Evolutionary conservation across 2,113 vertebrate genomes (phyloP).

Genomic region (Pterophyllum scalare): DNA sequence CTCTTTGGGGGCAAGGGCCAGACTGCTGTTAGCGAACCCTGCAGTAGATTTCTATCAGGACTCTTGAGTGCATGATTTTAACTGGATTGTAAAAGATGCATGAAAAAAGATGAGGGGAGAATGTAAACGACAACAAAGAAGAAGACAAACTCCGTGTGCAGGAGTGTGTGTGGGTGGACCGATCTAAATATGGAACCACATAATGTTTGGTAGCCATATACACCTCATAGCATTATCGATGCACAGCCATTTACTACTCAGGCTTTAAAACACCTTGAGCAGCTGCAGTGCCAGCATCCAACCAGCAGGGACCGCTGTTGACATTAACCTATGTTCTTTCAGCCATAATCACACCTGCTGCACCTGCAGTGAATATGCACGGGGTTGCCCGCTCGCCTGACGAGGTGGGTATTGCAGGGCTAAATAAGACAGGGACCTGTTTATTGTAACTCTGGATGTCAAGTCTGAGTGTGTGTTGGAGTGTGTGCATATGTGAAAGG

Average conservation of each 20-base stretch:
- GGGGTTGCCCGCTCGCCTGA: constrained; percentile 37
- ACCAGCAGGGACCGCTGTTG: constrained; percentile 75
- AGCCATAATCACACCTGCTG: constrained; percentile 70
- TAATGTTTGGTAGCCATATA: constrained; percentile 46
- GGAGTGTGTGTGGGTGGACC: neutral
- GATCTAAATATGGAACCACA: constrained; percentile 5
- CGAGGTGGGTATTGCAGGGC: constrained; percentile 43
- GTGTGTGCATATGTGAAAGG: constrained; percentile 9
- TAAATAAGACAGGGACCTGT: constrained; percentile 40
- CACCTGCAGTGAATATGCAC: constrained; percentile 72
- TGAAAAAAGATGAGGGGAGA: constrained; percentile 7
- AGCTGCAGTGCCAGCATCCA: constrained; percentile 63
- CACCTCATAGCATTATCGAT: constrained; percentile 55
- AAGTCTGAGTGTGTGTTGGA: constrained; percentile 7
- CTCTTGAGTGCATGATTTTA: constrained; percentile 19
- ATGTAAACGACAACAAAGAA: constrained; percentile 7
- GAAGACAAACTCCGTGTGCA: neutral
- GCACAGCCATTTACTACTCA: constrained; percentile 74
- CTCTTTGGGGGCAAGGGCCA: too few relatives aligned
- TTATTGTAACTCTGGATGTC: constrained; percentile 21
- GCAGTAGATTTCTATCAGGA: too few relatives aligned
- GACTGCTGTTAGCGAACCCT: too few relatives aligned
- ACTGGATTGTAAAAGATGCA: constrained; percentile 19
- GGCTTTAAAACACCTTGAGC: constrained; percentile 66
- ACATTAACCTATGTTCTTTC: constrained; percentile 46